Evolutionary conservation across 1,140 invertebrate species (phyloP), one percentile per base, ranked within the genome.

Genomic region (Drosophila nigromelanica): DNA sequence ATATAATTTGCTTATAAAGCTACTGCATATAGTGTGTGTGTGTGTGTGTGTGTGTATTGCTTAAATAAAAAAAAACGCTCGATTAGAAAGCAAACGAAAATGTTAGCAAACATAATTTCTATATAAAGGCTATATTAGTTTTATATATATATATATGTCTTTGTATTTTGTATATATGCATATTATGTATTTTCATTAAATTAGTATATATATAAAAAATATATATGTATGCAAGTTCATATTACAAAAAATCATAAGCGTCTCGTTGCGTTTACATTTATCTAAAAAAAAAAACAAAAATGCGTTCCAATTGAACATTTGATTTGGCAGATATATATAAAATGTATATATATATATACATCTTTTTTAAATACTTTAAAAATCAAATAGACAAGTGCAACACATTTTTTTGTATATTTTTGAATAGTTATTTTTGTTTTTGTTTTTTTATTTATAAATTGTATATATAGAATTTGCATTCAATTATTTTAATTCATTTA

Each of bases 201-300:
- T 18, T 18, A 18, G n/a, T 50, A 51, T 52, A 76, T 76, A 76
- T 69, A 50, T 58, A 69, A 60, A 64, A 51, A 58, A 56, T 70
- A 48, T 71, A 33, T 62, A 63, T 71, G 8, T 52, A 55, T 75
- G 37, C 47, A 71, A 71, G 12, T 66, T 73, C 37, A 60, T 78
- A 71, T 67, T 68, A 62, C 24, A 73, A 42, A 79, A 83, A 86
- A 86, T 87, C 78, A 86, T 86, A 86, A 86, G 82, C 82, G 82
- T 87, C 76, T 87, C 78, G 78, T 87, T 87, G 81, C 82, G 64
- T 80, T 77, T 79, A 76, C 33, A 52, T 73, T 82, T 80, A 71
- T 59, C 54, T 50, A 59, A 40, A 40, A 58, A 59, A 59, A 40
- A 40, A 58, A 59, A 33, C 30, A 24, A 12, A 1, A n/a, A 58